Evolutionary conservation across 2,888 invertebrate species (phyloP).

Genomic region (Hyposoter didymator): DNA sequence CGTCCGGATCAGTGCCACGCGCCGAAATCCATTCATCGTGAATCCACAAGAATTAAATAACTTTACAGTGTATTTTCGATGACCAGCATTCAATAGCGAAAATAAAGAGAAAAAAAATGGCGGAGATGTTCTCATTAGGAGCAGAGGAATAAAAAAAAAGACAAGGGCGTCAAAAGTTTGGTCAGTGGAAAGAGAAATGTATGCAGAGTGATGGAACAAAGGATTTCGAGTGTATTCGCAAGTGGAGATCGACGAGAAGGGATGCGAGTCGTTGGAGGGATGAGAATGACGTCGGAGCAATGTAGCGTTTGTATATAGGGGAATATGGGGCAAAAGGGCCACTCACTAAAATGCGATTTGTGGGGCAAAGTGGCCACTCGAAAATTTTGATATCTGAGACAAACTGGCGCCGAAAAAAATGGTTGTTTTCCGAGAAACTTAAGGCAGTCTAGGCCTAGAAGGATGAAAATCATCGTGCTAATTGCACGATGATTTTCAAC

Average conservation of each 20-base stretch:
- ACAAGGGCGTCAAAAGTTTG: slow-evolving; percentile 32
- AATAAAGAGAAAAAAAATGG: background rate
- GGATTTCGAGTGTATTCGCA: slow-evolving; percentile 45
- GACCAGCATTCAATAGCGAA: background rate
- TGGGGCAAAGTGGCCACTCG: no score
- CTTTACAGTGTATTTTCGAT: slow-evolving; percentile 4
- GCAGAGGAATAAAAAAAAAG: background rate
- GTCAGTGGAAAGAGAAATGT: slow-evolving; percentile 17
- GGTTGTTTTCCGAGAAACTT: no score
- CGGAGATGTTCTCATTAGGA: slow-evolving; percentile 6
- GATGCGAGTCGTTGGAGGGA: slow-evolving; percentile 38
- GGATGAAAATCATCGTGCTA: no score
- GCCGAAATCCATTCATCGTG: background rate
- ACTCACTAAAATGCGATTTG: no score
- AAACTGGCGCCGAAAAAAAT: no score
- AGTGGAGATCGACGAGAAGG: slow-evolving; percentile 29
- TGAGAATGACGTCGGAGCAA: slow-evolving; percentile 21
- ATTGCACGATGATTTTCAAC: no score
- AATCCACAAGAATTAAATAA: background rate
- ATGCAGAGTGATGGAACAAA: slow-evolving; percentile 18
- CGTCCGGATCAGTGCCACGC: background rate
- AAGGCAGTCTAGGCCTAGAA: no score
- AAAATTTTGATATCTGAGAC: no score
- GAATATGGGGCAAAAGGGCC: no score
- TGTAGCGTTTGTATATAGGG: slow-evolving; percentile 9